Conservation (phyloP, 2,113 vertebrate species). For the Oryzias melastigma region DNA sequence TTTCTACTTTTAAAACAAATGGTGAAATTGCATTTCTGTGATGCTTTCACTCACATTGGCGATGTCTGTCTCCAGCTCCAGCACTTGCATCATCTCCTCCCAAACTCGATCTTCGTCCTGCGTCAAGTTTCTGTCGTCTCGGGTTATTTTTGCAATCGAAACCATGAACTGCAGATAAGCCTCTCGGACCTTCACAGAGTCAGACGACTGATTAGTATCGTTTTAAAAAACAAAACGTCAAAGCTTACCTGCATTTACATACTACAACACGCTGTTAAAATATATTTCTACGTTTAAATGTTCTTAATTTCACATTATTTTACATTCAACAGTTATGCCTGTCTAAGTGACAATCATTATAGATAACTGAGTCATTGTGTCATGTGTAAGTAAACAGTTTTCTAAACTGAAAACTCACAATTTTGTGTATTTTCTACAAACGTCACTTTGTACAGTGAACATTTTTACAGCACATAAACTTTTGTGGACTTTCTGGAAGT, state of each 20-base stretch:
- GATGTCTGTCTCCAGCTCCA: slow-evolving; percentile 90
- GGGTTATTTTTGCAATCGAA: slow-evolving; percentile 85
- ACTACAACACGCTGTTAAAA: not conserved
- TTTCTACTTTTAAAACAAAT: not conserved
- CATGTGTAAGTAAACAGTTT: no score
- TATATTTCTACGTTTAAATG: not conserved
- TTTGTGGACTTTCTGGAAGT: no score
- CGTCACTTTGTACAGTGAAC: no score
- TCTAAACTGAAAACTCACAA: no score
- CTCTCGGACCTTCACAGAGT: slow-evolving; percentile 82
- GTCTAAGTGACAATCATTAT: no score
- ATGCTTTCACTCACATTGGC: slow-evolving; percentile 84
- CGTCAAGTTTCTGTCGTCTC: slow-evolving; percentile 85
- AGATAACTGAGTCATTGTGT: no score
- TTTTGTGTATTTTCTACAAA: no score
- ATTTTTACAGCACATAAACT: no score
- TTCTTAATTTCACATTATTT: no score
- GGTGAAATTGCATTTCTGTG: slow-evolving; percentile 9
- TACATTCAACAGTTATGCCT: no score
- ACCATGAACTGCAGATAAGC: slow-evolving; percentile 94
- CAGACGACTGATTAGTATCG: not conserved
- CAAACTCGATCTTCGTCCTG: slow-evolving; percentile 78
- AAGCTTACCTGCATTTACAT: not conserved
- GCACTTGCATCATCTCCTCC: slow-evolving; percentile 87
- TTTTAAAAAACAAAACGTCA: not conserved